Percentiles rank a stretch among this genome's conserved stretches.
phyloP scores from a whole-genome alignment of 2,113 vertebrate genomes.

The Eudorcas thomsonii region DNA sequence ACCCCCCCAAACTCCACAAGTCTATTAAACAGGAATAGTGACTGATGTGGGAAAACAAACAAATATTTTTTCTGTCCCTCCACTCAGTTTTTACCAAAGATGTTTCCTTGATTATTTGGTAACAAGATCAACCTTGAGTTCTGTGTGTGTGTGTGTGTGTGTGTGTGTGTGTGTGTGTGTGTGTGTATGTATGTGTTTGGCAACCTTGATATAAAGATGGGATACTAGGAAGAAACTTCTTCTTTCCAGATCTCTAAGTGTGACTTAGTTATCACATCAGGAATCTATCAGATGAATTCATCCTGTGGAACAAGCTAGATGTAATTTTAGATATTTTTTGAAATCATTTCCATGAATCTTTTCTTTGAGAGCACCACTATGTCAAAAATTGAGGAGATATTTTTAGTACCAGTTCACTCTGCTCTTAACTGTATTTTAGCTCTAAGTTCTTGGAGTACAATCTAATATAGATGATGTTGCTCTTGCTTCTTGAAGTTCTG shows the following conservation, averaged over 20 bases:
- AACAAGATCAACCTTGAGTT: not conserved
- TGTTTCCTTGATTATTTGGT: not conserved
- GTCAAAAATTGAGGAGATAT: constrained; percentile 28
- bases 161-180: not conserved
- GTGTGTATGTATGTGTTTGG: not conserved
- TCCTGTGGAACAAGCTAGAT: not conserved
- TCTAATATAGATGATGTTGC: not conserved
- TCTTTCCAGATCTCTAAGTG: not conserved
- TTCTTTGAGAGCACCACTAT: not conserved
- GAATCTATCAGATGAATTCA: not conserved
- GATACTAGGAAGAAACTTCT: not conserved
- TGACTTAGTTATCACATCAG: not conserved
- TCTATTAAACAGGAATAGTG: not conserved
- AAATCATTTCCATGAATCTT: constrained; percentile 25
- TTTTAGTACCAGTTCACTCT: constrained; percentile 33
- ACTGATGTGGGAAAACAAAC: not conserved
- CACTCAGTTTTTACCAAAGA: not conserved
- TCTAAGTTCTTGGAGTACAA: not conserved
- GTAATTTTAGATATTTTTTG: constrained; percentile 4
- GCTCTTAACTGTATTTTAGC: not conserved
- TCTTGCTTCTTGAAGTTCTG: constrained; percentile 32
- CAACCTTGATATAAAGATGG: not conserved
- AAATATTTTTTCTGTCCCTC: not conserved
- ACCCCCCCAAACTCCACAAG: not conserved
- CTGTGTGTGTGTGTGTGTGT: not conserved